phyloP scores from a whole-genome alignment of 2,797 vertebrate species.

The Tokudaia tokunoshimensis region DNA sequence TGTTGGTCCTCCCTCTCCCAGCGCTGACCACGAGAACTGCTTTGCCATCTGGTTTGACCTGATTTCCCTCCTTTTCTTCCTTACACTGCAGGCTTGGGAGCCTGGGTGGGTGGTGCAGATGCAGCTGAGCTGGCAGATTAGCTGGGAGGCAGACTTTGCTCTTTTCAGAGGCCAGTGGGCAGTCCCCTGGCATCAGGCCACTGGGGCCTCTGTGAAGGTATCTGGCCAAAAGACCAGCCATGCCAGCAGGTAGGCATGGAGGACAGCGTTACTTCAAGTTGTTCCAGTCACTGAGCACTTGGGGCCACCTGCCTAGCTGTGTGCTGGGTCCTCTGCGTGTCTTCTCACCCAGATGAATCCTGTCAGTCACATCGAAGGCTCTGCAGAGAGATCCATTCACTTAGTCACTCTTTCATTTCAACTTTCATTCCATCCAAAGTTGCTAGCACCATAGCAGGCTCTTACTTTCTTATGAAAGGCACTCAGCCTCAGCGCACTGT shows the following conservation, averaged over 20 bases:
- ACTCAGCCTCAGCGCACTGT: neutral
- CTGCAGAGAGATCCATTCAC: neutral
- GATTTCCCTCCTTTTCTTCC: conserved; percentile 36
- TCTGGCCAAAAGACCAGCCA: neutral
- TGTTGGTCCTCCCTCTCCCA: neutral
- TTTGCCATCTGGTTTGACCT: conserved; percentile 64
- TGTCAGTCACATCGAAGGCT: fast-evolving
- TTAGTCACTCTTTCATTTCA: neutral
- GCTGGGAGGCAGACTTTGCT: conserved; percentile 18
- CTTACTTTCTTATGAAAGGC: neutral
- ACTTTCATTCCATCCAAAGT: neutral
- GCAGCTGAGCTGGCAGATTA: neutral
- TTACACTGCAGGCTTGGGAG: neutral
- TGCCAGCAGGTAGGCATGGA: neutral
- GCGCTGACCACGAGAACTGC: neutral
- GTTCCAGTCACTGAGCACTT: neutral
- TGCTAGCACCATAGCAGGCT: fast-evolving
- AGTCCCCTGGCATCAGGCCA: neutral
- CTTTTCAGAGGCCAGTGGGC: conserved; percentile 20
- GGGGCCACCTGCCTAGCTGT: neutral
- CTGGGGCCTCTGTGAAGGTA: conserved; percentile 4
- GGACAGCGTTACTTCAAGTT: neutral
- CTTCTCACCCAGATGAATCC: neutral
- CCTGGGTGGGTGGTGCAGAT: neutral
- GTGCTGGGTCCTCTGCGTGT: neutral